Percentiles rank a stretch among this genome's conserved stretches.
phyloP scores from a whole-genome alignment of 2,797 vertebrate genomes.

The Botia kubotai region DNA sequence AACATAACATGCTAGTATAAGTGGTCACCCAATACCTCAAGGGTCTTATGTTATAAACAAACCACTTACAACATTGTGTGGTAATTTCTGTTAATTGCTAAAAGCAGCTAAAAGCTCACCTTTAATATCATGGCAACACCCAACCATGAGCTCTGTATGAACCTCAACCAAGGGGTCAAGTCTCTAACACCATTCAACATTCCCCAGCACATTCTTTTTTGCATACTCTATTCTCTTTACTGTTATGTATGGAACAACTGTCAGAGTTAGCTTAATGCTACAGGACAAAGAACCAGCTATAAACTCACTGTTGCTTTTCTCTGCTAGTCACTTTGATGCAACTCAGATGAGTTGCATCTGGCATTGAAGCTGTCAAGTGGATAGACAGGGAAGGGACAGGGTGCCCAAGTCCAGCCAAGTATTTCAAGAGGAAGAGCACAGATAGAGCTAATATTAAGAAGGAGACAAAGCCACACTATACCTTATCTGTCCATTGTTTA shows the following conservation, averaged over 20 bases:
- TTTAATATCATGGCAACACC: constrained; percentile 2
- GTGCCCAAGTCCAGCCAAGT: neutral
- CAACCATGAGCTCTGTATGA: neutral
- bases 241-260: neutral
- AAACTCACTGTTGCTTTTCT: neutral
- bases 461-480: neutral
- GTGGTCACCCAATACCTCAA: constrained; percentile 24
- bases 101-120: constrained; percentile 7
- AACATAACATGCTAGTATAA: constrained; percentile 23
- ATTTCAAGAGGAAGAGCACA: neutral
- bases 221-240: neutral
- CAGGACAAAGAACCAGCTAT: neutral
- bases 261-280: constrained; percentile 3
- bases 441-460: constrained; percentile 21
- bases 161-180: neutral
- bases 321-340: constrained; percentile 3
- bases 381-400: neutral
- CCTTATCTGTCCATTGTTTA: neutral
- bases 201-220: neutral
- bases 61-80: constrained; percentile 31
- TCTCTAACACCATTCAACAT: neutral
- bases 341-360: constrained; percentile 8
- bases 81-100: constrained; percentile 5
- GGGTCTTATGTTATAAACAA: constrained; percentile 28
- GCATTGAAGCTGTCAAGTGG: constrained; percentile 15